These are phyloP conservation scores for Drosophila sulfurigaster DNA, from an alignment of 1,140 invertebrate genomes.

Conservation along the genomic window DNA sequence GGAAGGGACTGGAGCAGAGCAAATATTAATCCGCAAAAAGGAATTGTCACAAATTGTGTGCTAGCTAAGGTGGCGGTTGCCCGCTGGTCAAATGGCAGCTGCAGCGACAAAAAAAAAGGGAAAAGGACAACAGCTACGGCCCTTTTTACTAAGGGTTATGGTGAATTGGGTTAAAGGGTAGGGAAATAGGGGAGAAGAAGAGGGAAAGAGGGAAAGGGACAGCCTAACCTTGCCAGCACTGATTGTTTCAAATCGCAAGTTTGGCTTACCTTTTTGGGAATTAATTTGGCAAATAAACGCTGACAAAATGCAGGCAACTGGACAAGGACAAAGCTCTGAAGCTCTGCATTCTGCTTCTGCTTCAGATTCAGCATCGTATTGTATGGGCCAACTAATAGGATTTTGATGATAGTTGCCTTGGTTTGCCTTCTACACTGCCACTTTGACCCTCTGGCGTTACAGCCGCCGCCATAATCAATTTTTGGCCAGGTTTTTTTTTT, in stretches of 20 bases:
- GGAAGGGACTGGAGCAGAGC: slow-evolving; percentile 48
- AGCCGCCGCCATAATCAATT: slow-evolving; percentile 75
- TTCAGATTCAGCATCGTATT: not conserved
- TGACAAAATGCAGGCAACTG: slow-evolving; percentile 81
- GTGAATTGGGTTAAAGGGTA: slow-evolving; percentile 11
- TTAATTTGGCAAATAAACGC: slow-evolving; percentile 84
- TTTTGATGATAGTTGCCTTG: slow-evolving; percentile 80
- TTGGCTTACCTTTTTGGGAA: slow-evolving; percentile 83
- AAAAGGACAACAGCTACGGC: too few species aligned
- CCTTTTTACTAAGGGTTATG: slow-evolving; percentile 20
- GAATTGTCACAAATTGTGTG: slow-evolving; percentile 83
- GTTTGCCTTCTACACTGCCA: slow-evolving; percentile 19
- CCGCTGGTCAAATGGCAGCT: slow-evolving; percentile 75
- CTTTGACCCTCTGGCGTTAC: slow-evolving; percentile 48
- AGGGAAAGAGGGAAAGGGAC: not conserved
- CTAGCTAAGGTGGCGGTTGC: slow-evolving; percentile 50
- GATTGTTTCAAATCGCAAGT: slow-evolving; percentile 84
- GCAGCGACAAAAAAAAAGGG: slow-evolving; percentile 58
- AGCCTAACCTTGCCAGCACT: slow-evolving; percentile 54
- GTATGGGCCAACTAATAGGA: slow-evolving; percentile 78
- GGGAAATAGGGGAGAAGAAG: not conserved
- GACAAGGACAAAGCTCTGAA: slow-evolving; percentile 68
- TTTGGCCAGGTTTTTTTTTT: slow-evolving; percentile 66
- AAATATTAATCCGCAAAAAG: slow-evolving; percentile 83
- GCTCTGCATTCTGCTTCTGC: slow-evolving; percentile 26